phyloP scores from a whole-genome alignment of 2,797 vertebrate genomes.

The Uromys caudimaculatus region DNA sequence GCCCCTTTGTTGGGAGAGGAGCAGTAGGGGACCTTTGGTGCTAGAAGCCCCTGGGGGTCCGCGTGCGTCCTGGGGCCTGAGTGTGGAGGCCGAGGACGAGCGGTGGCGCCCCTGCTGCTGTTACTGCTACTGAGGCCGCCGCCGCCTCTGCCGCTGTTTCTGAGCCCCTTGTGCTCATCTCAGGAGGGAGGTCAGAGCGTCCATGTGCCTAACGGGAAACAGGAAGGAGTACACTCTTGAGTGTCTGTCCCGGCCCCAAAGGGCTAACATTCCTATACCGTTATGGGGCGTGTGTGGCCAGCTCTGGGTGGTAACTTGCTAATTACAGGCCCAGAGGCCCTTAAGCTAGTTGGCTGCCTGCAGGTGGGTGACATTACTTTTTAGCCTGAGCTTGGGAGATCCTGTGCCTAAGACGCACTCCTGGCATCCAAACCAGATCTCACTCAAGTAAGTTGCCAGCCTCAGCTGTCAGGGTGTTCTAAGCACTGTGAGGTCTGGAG shows the following conservation, averaged over 20 bases:
- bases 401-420: neutral
- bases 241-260: slow-evolving; percentile 18
- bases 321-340: slow-evolving; percentile 41
- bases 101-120: neutral
- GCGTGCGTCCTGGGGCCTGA: neutral
- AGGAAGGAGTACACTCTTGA: slow-evolving; percentile 69
- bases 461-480: neutral
- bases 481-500: neutral
- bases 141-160: neutral
- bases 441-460: neutral
- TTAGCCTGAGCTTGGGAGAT: neutral
- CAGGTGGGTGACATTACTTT: slow-evolving; percentile 39
- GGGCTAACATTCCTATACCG: slow-evolving; percentile 64
- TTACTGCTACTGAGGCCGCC: rapidly evolving
- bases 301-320: neutral
- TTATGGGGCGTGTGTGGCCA: slow-evolving; percentile 72
- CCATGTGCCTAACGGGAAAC: slow-evolving; percentile 75
- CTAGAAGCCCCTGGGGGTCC: neutral
- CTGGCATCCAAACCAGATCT: neutral
- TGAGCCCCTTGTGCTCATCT: neutral
- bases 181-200: slow-evolving; percentile 35
- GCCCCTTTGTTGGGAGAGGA: neutral
- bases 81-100: neutral
- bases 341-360: slow-evolving; percentile 29
- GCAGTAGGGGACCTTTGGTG: neutral